phyloP scores from a whole-genome alignment of 2,888 invertebrate species.

The Pseudolycoriella hygida region DNA sequence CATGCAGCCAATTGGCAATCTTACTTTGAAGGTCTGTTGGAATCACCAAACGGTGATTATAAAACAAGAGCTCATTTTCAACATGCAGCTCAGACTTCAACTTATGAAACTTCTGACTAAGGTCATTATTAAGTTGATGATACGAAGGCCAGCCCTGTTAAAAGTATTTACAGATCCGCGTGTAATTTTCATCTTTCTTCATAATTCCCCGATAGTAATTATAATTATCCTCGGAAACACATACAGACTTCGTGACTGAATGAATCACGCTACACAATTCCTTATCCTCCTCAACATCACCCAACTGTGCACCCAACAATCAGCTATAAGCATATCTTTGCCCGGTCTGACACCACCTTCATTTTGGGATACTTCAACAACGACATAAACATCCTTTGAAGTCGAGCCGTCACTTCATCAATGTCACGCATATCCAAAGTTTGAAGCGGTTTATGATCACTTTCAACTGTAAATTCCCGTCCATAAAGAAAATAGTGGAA shows the following conservation, averaged over 20 bases:
- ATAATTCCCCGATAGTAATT: not conserved
- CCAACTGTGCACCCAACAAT: not conserved
- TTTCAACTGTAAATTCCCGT: too few species aligned
- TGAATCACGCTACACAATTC: not conserved
- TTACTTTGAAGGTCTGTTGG: conserved; percentile 6
- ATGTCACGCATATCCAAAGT: not conserved
- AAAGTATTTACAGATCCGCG: not conserved
- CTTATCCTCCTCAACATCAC: not conserved
- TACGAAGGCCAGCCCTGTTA: conserved; percentile 8
- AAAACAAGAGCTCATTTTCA: conserved; percentile 8
- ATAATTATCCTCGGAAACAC: not conserved
- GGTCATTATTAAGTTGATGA: conserved; percentile 9
- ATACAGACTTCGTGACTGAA: not conserved
- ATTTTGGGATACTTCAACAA: not conserved
- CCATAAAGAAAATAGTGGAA: too few species aligned
- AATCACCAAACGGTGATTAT: conserved; percentile 1
- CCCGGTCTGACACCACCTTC: not conserved
- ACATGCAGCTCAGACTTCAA: too few species aligned
- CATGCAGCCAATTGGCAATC: conserved; percentile 8
- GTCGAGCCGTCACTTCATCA: too few species aligned
- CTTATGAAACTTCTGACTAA: too few species aligned
- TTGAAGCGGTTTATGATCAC: not conserved
- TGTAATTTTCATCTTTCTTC: not conserved
- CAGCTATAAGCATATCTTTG: not conserved
- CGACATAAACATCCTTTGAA: not conserved